These are phyloP conservation scores for Drosophila lacertosa DNA, from an alignment of 1,140 invertebrate genomes.

Conservation along the genomic window DNA sequence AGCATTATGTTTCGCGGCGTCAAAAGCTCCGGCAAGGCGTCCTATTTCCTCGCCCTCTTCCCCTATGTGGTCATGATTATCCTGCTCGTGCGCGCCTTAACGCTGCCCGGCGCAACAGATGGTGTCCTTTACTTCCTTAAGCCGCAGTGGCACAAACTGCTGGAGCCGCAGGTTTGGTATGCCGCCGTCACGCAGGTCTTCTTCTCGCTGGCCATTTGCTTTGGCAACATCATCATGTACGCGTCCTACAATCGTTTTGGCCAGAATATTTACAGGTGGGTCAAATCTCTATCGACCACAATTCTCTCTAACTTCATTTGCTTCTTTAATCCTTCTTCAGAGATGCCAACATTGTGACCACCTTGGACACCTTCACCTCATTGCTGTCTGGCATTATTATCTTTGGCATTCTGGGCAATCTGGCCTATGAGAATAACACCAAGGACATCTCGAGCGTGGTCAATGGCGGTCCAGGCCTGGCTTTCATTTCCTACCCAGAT, in stretches of 20 bases:
- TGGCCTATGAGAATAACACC: slow-evolving; percentile 88
- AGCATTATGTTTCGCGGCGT: slow-evolving; percentile 91
- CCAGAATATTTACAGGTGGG: slow-evolving; percentile 91
- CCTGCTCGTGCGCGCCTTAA: slow-evolving; percentile 89
- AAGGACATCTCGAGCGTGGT: slow-evolving; percentile 85
- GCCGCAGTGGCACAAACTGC: slow-evolving; percentile 89
- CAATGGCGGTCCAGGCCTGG: slow-evolving; percentile 87
- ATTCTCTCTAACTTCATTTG: too few species aligned
- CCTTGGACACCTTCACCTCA: slow-evolving; percentile 92
- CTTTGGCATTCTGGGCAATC: slow-evolving; percentile 92
- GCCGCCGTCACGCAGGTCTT: slow-evolving; percentile 89
- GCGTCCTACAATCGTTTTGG: slow-evolving; percentile 93
- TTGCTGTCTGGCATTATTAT: slow-evolving; percentile 94
- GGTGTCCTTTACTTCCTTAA: slow-evolving; percentile 92
- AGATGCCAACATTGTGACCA: slow-evolving; percentile 91
- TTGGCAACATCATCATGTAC: slow-evolving; percentile 93
- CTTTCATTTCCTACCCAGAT: slow-evolving; percentile 94
- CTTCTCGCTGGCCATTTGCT: slow-evolving; percentile 89
- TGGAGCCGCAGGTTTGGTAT: slow-evolving; percentile 90
- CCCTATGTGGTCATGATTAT: slow-evolving; percentile 92
- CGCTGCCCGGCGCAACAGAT: slow-evolving; percentile 89
- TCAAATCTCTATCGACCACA: too few species aligned
- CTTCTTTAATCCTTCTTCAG: too few species aligned
- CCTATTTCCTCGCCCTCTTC: slow-evolving; percentile 94
- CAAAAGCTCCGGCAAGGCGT: slow-evolving; percentile 90